These are phyloP conservation scores for Lasiurus borealis DNA, from an alignment of 2,113 vertebrate genomes.

Conservation along the genomic window DNA sequence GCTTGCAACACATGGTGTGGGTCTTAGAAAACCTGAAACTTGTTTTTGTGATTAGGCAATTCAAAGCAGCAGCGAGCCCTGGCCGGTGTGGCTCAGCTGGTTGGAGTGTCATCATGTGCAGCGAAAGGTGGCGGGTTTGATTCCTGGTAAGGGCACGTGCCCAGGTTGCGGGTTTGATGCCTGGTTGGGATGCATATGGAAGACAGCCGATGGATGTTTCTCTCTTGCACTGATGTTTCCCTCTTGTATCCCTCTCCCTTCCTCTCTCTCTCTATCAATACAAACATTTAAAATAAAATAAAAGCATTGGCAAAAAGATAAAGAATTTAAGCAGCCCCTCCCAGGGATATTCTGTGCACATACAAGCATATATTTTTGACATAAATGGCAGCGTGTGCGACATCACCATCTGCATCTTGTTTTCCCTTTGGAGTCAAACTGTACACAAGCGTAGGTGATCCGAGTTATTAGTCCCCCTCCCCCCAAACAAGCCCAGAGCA, in stretches of 20 bases:
- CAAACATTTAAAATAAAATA: neutral
- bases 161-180: neutral
- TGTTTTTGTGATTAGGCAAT: neutral
- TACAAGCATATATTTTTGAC: neutral
- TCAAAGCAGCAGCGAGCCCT: neutral
- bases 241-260: neutral
- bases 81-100: neutral
- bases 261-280: neutral
- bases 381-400: neutral
- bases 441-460: neutral
- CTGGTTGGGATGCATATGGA: neutral
- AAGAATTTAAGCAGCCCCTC: neutral
- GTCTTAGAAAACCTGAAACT: neutral
- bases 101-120: neutral
- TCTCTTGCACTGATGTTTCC: neutral
- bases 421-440: neutral
- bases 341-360: neutral
- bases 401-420: neutral
- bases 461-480: fast-evolving
- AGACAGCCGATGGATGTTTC: neutral
- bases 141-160: neutral
- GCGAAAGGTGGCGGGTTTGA: neutral
- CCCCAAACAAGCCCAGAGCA: neutral
- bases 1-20: neutral
- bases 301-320: neutral